A percentile compares a stretch with the other conserved stretches of the same genome.
Evolutionary conservation across 2,797 vertebrate species (phyloP).

Genomic region (Halcyon leucocephala): DNA sequence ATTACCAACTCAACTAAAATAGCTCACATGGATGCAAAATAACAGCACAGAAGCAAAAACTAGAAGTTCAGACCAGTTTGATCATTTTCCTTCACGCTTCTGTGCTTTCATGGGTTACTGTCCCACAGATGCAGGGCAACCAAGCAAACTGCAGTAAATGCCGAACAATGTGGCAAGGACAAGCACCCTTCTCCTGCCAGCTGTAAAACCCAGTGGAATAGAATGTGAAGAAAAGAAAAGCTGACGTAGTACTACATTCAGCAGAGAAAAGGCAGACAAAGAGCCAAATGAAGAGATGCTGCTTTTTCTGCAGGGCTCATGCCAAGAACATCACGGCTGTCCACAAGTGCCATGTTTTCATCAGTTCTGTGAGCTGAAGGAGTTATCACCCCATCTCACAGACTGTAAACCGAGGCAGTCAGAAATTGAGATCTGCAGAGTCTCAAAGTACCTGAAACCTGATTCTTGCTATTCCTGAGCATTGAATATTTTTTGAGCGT

Average conservation of each 20-base stretch:
- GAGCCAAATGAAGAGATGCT: not conserved
- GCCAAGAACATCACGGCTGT: not conserved
- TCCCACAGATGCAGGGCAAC: not conserved
- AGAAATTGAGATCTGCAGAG: not conserved
- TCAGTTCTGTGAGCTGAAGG: not conserved
- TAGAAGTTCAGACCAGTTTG: not conserved
- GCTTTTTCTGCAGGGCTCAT: not conserved
- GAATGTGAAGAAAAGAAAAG: conserved; percentile 12
- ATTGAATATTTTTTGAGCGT: not conserved
- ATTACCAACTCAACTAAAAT: not conserved
- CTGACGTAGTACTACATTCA: not conserved
- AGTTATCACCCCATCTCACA: not conserved
- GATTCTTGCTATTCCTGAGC: not conserved
- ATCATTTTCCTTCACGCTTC: not conserved
- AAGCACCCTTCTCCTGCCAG: not conserved
- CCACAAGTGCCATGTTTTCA: not conserved
- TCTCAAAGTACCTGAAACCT: not conserved
- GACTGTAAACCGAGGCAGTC: not conserved
- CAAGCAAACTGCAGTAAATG: not conserved
- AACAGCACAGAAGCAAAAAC: not conserved
- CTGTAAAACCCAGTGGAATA: conserved; percentile 14
- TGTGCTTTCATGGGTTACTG: not conserved
- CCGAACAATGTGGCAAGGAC: not conserved
- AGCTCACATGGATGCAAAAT: not conserved
- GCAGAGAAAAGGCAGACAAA: not conserved